Percentiles rank a stretch among this genome's conserved stretches.
These are phyloP conservation scores for Xanthorhoe designata DNA, from an alignment of 2,888 invertebrate species.

Conservation along the genomic window DNA sequence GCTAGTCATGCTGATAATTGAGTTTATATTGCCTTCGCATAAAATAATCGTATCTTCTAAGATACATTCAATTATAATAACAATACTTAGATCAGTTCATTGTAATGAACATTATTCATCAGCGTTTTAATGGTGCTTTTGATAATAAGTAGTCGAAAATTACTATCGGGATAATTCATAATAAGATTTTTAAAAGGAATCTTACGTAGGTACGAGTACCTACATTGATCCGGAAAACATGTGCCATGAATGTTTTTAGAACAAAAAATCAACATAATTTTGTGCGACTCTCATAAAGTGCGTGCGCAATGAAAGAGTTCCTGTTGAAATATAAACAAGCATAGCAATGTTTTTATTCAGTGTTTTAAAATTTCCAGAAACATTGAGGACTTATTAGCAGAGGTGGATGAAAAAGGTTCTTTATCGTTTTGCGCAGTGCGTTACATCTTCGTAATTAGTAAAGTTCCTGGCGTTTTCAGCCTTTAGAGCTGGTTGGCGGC, in stretches of 20 bases:
- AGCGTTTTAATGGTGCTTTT: neutral
- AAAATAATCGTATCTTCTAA: slow-evolving; percentile 35
- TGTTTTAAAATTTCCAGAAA: no score
- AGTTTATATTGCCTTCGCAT: slow-evolving; percentile 38
- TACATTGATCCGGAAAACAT: slow-evolving; percentile 4
- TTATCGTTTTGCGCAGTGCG: slow-evolving; percentile 30
- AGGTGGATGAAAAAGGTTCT: slow-evolving; percentile 9
- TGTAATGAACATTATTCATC: neutral
- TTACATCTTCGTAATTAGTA: slow-evolving; percentile 27
- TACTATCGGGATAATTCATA: neutral
- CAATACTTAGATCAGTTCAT: slow-evolving; percentile 11
- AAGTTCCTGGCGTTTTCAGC: slow-evolving; percentile 17
- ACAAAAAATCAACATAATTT: slow-evolving; percentile 4
- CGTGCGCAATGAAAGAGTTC: slow-evolving; percentile 3
- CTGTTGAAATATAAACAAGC: slow-evolving; percentile 20
- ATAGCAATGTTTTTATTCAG: slow-evolving; percentile 6
- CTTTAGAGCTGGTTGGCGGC: slow-evolving; percentile 17
- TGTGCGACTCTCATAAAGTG: slow-evolving; percentile 3
- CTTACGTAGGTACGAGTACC: neutral
- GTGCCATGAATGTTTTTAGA: slow-evolving; percentile 4
- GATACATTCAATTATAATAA: slow-evolving; percentile 26
- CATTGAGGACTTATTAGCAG: slow-evolving; percentile 1
- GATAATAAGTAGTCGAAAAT: neutral
- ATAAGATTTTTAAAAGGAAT: neutral
- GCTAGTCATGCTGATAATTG: slow-evolving; percentile 36